A percentile compares a stretch with the other conserved stretches of the same genome.
phyloP scores from a whole-genome alignment of 1,140 invertebrate genomes.

The Drosophila punjabiensis region DNA sequence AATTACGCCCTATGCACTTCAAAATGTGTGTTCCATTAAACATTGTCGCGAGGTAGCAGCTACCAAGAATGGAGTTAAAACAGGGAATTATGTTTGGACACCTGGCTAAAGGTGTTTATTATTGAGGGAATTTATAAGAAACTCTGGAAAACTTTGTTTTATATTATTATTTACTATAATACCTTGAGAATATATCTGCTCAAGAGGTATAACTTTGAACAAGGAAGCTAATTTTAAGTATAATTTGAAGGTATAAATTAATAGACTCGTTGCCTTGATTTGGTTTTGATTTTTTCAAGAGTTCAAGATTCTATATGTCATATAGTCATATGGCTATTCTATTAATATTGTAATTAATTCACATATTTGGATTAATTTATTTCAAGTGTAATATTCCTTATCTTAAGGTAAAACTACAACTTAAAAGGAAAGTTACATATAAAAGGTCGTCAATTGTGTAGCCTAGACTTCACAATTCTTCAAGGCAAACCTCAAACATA shows the following conservation, averaged over 20 bases:
- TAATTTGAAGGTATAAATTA: background rate
- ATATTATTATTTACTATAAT: too few species aligned
- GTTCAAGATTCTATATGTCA: background rate
- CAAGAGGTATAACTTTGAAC: too few species aligned
- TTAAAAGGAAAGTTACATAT: background rate
- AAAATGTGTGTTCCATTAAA: constrained; percentile 51
- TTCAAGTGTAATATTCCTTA: background rate
- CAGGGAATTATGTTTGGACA: background rate
- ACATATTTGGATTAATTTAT: background rate
- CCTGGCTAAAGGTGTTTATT: background rate
- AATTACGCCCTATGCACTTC: constrained; percentile 69
- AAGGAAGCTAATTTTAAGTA: background rate
- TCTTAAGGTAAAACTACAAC: background rate
- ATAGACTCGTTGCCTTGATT: background rate
- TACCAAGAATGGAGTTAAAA: background rate
- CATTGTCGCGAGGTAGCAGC: constrained; percentile 39
- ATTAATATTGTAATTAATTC: background rate
- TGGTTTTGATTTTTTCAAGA: background rate
- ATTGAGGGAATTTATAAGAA: background rate
- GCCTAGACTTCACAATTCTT: background rate
- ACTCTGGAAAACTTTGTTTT: background rate
- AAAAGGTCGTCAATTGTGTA: too few species aligned
- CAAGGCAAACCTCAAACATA: background rate
- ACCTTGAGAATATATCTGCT: too few species aligned
- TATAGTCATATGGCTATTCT: background rate